A percentile compares a stretch with the other conserved stretches of the same genome.
phyloP scores from a whole-genome alignment of 2,113 vertebrate species.

The Elgaria multicarinata region DNA sequence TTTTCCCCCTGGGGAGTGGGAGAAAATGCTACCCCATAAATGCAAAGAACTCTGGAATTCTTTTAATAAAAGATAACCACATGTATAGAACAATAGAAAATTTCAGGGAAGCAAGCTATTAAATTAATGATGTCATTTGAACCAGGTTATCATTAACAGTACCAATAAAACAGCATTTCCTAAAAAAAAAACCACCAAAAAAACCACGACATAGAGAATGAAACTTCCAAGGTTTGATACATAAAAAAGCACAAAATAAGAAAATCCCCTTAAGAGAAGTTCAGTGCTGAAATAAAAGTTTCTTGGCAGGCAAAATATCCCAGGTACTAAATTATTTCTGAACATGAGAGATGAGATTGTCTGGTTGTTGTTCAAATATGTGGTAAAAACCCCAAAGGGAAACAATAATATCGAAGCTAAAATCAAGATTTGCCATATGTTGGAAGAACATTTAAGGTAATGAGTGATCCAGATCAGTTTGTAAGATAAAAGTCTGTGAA shows the following conservation, averaged over 20 bases:
- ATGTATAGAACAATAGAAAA: neutral
- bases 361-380: neutral
- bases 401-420: neutral
- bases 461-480: neutral
- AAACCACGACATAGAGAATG: too few species aligned
- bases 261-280: neutral
- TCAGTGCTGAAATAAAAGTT: neutral
- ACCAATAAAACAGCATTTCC: neutral
- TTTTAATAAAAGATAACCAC: neutral
- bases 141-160: neutral
- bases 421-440: neutral
- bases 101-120: neutral
- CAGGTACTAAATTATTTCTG: neutral
- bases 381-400: neutral
- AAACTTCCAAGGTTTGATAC: neutral
- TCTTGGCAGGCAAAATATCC: conserved; percentile 13
- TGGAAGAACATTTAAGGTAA: conserved; percentile 1
- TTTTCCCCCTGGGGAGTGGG: too few species aligned
- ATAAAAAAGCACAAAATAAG: neutral
- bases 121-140: neutral
- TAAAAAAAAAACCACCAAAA: too few species aligned
- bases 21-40: neutral
- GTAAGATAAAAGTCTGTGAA: neutral
- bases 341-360: conserved; percentile 17
- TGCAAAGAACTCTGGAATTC: neutral